Conservation (phyloP, 2,888 invertebrate species). For the Phengaris alcon region DNA sequence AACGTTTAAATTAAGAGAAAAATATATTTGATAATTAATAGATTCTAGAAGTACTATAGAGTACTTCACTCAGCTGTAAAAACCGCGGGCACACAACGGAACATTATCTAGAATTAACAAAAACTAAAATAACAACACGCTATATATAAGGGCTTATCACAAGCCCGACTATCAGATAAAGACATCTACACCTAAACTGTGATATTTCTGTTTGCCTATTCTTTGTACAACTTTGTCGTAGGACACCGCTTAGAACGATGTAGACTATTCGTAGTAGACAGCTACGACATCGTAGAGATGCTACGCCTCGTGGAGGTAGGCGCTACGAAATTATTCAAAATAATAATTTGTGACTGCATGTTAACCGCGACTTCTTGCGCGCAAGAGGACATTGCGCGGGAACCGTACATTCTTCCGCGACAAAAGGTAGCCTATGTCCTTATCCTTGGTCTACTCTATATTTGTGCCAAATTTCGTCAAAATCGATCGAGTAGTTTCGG, state of each 20-base stretch:
- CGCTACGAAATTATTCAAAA: neutral
- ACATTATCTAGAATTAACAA: neutral
- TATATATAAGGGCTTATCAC: neutral
- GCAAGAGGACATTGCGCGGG: too few species aligned
- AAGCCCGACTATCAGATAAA: slow-evolving; percentile 25
- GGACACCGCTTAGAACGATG: neutral
- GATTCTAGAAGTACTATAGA: too few species aligned
- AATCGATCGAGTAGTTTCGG: too few species aligned
- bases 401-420: too few species aligned
- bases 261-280: neutral
- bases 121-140: neutral
- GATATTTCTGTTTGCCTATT: neutral
- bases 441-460: too few species aligned
- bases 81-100: neutral
- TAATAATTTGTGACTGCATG: too few species aligned
- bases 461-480: too few species aligned
- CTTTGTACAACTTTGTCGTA: slow-evolving; percentile 2
- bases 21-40: too few species aligned
- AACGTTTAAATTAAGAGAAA: too few species aligned
- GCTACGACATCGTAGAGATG: slow-evolving; percentile 6
- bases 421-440: too few species aligned
- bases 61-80: neutral
- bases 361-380: too few species aligned
- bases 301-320: neutral
- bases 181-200: slow-evolving; percentile 1